Conservation (phyloP, 1,140 invertebrate genomes). For the Chironomus striatipennis region DNA sequence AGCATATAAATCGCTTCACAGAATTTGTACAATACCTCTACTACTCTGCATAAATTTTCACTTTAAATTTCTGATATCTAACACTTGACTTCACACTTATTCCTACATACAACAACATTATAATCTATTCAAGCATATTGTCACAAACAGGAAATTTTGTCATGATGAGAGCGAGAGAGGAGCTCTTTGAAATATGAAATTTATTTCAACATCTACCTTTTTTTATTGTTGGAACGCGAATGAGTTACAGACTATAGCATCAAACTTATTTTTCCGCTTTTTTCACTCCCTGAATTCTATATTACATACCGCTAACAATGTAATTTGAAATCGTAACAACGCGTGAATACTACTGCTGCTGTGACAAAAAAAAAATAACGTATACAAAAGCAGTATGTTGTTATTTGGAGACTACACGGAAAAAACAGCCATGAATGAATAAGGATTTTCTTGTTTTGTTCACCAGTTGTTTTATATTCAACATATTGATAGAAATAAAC, state of each 20-base stretch:
- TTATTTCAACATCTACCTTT: background rate
- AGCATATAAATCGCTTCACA: too few species aligned
- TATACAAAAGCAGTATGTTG: conserved; percentile 5
- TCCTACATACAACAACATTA: background rate
- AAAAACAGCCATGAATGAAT: background rate
- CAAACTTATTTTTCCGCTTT: too few species aligned
- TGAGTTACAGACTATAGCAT: too few species aligned
- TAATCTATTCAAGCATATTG: conserved; percentile 1
- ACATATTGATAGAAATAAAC: conserved; percentile 3
- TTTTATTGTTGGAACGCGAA: too few species aligned
- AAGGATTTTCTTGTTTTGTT: background rate
- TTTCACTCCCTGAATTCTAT: too few species aligned
- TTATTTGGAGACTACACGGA: background rate
- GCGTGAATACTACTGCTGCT: background rate
- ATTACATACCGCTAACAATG: background rate
- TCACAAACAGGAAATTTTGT: background rate
- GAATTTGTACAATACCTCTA: too few species aligned
- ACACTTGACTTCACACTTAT: too few species aligned
- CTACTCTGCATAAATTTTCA: too few species aligned
- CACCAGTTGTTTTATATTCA: background rate
- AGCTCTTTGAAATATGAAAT: conserved; percentile 5
- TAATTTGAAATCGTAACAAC: background rate
- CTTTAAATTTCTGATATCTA: too few species aligned
- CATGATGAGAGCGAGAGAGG: background rate
- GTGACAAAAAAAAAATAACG: too few species aligned